Base-by-base conservation (phyloP, 1,140 invertebrate genomes). In the Babylonia areolata region DNA sequence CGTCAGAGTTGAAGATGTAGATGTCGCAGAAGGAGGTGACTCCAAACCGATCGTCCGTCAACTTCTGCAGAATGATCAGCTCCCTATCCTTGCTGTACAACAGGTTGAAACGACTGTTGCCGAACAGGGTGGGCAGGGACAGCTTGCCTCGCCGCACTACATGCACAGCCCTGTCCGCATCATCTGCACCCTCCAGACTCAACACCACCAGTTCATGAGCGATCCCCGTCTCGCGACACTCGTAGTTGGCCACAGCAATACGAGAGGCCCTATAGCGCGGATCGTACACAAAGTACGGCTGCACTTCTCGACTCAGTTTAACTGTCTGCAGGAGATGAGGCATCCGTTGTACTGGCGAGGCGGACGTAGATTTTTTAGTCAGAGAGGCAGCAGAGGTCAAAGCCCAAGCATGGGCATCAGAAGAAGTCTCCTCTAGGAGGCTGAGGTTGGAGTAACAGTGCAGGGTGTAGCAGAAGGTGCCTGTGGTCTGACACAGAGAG, bases 211-310 rank as follows among this genome's bases (percentile, higher is more conserved):
- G 86, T 35, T 86, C 85, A 46, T 90, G 82, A 3, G 39, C 84
- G 37, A 88, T 85, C 12, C 81, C 85, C 23, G n/a, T 73, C 2
- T 73, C 33, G 37, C 78, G 75, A 46, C 73, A 83, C 46, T 87
- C 82, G 54, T 87, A 90, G 79, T 90, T 90, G 42, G 87, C 88
- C 23, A 90, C 85, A 3, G 88, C 89, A 39, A 90, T 79, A 20
- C 87, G 86, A 11, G 89, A 90, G n/a, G 73, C 85, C 40, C 79
- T 40, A 46, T 86, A 89, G 23, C 89, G 84, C 0, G 89, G 89
- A 35, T 90, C 89, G 81, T 89, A 89, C 23, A 85, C 88, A 28
- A 90, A 79, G 73, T 90, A 90, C 0, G 89, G 89, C 69, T 88
- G 88, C 35, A 90, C 89, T 58, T 89, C 88, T 0, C 87, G 85